These are phyloP conservation scores for Threskiornis aethiopicus DNA, from an alignment of 2,797 vertebrate species.

Conservation along the genomic window DNA sequence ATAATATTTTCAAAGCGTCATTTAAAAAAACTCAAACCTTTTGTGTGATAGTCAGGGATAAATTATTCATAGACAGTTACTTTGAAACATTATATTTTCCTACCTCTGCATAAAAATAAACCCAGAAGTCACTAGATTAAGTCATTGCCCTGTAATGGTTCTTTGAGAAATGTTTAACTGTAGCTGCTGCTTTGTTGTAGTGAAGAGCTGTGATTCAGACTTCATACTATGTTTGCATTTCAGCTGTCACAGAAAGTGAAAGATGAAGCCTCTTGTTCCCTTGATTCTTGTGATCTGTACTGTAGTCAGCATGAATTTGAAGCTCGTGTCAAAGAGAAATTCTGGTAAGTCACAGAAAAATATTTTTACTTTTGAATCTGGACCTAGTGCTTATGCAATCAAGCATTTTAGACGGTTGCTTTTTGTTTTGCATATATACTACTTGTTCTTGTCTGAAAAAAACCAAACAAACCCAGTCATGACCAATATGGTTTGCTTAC, in stretches of 20 bases:
- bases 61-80: slow-evolving; percentile 7
- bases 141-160: background rate
- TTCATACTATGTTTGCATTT: slow-evolving; percentile 65
- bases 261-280: slow-evolving; percentile 86
- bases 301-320: slow-evolving; percentile 86
- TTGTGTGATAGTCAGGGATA: background rate
- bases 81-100: slow-evolving; percentile 39
- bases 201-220: slow-evolving; percentile 48
- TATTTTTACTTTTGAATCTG: background rate
- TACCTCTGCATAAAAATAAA: slow-evolving; percentile 46
- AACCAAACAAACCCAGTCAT: background rate
- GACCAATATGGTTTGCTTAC: background rate
- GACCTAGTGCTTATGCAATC: background rate
- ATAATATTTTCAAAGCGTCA: background rate
- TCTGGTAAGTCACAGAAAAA: slow-evolving; percentile 85
- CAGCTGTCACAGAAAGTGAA: slow-evolving; percentile 76
- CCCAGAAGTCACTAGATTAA: background rate
- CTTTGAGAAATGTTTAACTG: slow-evolving; percentile 35
- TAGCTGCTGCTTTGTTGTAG: slow-evolving; percentile 43
- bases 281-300: slow-evolving; percentile 84
- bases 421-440: background rate
- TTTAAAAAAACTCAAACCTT: background rate
- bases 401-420: background rate
- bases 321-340: slow-evolving; percentile 95
- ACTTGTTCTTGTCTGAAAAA: background rate